These are phyloP conservation scores for Drosophila quinaria DNA, from an alignment of 2,888 invertebrate genomes.

Conservation along the genomic window DNA sequence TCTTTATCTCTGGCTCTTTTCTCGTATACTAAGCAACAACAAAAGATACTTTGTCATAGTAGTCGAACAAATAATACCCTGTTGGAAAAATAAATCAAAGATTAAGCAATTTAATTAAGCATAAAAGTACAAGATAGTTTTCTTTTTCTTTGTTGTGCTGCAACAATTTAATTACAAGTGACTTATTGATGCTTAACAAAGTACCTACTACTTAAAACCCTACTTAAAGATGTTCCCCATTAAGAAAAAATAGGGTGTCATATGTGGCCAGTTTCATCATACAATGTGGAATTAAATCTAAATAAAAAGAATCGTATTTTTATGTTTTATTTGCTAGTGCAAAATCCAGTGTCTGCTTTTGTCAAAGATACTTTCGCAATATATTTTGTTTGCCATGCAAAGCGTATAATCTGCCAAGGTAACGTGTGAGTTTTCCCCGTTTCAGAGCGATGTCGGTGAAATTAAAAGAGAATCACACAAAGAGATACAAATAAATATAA, in stretches of 20 bases:
- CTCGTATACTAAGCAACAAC: not conserved
- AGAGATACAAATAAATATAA: not conserved
- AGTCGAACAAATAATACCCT: conserved; percentile 6
- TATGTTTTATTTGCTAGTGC: conserved; percentile 26
- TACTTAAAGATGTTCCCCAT: not conserved
- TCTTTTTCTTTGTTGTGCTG: no score
- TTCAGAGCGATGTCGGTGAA: not conserved
- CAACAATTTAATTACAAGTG: not conserved
- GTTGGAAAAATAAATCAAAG: not conserved
- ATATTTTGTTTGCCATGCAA: conserved; percentile 14
- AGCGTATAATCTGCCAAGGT: conserved; percentile 36
- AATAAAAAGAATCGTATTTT: not conserved
- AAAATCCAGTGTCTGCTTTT: conserved; percentile 32
- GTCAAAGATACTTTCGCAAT: conserved; percentile 27
- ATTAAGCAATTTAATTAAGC: not conserved
- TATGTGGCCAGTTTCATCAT: not conserved
- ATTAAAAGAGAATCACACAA: conserved; percentile 2
- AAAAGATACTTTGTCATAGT: not conserved
- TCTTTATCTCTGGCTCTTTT: conserved; percentile 10
- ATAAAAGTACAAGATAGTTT: not conserved
- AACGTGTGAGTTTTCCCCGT: conserved; percentile 9
- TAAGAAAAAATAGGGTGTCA: conserved; percentile 4
- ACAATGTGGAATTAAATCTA: not conserved
- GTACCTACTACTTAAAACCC: not conserved
- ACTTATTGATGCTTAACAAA: not conserved